phyloP scores from a whole-genome alignment of 1,140 invertebrate genomes.

The Euglossa dilemma region DNA sequence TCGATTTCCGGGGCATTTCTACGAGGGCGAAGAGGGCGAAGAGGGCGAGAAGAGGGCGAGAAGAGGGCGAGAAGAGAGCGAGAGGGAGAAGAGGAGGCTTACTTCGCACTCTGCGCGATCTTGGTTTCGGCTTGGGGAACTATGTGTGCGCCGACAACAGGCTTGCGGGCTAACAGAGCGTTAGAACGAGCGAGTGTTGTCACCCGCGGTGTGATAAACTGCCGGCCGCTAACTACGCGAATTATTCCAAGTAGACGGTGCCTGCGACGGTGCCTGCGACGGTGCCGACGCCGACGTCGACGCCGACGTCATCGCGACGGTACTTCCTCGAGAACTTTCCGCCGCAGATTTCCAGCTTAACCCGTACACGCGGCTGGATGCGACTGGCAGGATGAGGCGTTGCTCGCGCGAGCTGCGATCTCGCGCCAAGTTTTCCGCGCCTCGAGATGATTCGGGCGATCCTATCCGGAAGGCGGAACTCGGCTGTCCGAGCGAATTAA shows the following conservation, averaged over 20 bases:
- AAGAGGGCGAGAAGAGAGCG: no score
- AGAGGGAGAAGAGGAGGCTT: conserved; percentile 3
- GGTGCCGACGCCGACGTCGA: conserved; percentile 29
- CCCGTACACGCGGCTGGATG: not conserved
- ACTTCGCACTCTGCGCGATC: conserved; percentile 51
- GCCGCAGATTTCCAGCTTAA: conserved; percentile 34
- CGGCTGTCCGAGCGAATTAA: conserved; percentile 27
- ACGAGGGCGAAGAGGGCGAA: no score
- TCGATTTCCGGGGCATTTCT: conserved; percentile 2
- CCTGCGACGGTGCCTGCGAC: no score
- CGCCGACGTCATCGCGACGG: conserved; percentile 29
- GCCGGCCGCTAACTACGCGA: conserved; percentile 71
- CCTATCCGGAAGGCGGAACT: not conserved
- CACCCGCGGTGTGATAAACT: conserved; percentile 73
- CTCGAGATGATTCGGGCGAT: no score
- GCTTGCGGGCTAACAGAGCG: conserved; percentile 34
- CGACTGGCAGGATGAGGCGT: not conserved
- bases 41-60: no score
- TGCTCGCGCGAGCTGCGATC: not conserved
- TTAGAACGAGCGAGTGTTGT: conserved; percentile 52
- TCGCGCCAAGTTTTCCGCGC: not conserved
- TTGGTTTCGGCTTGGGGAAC: conserved; percentile 67
- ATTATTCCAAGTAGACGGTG: conserved; percentile 75
- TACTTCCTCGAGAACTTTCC: conserved; percentile 59
- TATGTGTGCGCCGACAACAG: conserved; percentile 55